Percentiles rank a stretch among this genome's conserved stretches.
Conservation (phyloP, 2,888 invertebrate species). For the Xylophagus ater region DNA sequence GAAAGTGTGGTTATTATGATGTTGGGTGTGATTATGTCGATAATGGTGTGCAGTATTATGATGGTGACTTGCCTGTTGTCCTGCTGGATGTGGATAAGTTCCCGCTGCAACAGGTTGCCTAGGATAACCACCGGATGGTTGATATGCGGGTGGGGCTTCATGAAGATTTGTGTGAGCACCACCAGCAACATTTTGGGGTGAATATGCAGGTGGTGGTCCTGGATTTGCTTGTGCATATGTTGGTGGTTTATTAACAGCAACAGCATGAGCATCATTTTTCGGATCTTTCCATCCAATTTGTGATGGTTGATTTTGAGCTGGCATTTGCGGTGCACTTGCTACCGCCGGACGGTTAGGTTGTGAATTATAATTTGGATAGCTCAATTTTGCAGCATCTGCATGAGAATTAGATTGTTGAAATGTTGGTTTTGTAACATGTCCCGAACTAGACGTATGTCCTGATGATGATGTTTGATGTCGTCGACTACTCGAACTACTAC, state of each 20-base stretch:
- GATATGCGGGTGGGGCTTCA: constrained; percentile 32
- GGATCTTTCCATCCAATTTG: constrained; percentile 37
- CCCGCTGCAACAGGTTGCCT: constrained; percentile 6
- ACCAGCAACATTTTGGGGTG: constrained; percentile 29
- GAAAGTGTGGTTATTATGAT: background rate
- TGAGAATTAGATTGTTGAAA: constrained; percentile 30
- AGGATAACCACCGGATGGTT: constrained; percentile 18
- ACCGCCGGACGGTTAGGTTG: constrained; percentile 31
- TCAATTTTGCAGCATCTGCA: constrained; percentile 32
- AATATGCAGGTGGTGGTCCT: constrained; percentile 36
- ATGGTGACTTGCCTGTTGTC: constrained; percentile 8
- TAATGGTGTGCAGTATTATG: constrained; percentile 3
- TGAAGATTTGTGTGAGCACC: constrained; percentile 32
- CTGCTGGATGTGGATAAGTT: constrained; percentile 5
- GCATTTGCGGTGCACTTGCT: constrained; percentile 19
- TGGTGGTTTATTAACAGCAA: constrained; percentile 17
- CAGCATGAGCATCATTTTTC: constrained; percentile 15
- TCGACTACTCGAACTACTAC: constrained; percentile 22
- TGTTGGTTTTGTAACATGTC: constrained; percentile 32
- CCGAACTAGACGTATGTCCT: constrained; percentile 20
- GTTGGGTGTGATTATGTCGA: constrained; percentile 6
- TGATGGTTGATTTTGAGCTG: constrained; percentile 18
- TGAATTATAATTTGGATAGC: constrained; percentile 34
- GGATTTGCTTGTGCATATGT: constrained; percentile 12
- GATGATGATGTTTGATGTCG: constrained; percentile 18